phyloP scores from a whole-genome alignment of 2,113 vertebrate genomes.

The Suricata suricatta region DNA sequence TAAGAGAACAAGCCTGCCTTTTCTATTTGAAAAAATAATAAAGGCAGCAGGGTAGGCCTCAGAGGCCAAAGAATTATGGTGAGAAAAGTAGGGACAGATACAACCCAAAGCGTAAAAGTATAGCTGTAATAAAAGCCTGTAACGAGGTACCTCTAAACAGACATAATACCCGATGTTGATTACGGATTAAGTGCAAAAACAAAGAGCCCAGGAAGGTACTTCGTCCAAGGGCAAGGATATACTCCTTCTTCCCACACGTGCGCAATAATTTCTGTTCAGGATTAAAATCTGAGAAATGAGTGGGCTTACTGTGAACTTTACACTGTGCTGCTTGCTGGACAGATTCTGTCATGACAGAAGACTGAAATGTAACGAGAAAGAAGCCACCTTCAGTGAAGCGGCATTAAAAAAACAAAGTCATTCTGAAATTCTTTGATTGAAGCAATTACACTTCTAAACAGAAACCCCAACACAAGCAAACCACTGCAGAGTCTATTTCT shows the following conservation, averaged over 20 bases:
- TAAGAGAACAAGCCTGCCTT: not conserved
- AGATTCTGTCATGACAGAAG: not conserved
- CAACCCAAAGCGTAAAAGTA: not conserved
- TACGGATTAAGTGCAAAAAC: not conserved
- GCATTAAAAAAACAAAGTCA: not conserved
- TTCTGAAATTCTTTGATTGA: not conserved
- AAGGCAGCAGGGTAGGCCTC: accelerated
- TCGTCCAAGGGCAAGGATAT: not conserved
- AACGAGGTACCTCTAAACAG: not conserved
- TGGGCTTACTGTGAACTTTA: not conserved
- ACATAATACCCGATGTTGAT: not conserved
- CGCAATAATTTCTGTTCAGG: not conserved
- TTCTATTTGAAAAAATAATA: not conserved
- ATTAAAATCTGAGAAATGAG: not conserved
- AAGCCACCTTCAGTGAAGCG: not conserved
- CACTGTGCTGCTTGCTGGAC: not conserved
- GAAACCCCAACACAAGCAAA: not conserved
- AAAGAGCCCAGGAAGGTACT: not conserved
- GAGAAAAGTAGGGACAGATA: not conserved
- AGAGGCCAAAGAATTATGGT: not conserved
- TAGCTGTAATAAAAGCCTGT: not conserved
- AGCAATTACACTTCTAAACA: constrained; percentile 22
- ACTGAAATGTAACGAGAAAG: not conserved
- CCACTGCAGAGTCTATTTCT: constrained; percentile 26
- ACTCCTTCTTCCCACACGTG: not conserved